phyloP scores from a whole-genome alignment of 1,140 invertebrate species.

The Leptinotarsa defecta region DNA sequence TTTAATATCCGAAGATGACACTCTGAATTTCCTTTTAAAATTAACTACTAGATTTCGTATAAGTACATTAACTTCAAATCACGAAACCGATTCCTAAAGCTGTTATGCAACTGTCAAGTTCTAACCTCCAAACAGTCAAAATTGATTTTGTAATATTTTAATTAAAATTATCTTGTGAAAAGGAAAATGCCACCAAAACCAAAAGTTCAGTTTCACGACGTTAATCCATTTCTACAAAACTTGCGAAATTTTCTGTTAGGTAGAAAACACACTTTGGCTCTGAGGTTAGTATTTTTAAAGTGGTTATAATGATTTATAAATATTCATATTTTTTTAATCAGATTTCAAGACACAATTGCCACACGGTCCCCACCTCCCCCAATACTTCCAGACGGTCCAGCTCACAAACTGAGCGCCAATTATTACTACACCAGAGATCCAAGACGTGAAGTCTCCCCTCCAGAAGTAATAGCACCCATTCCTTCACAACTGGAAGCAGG shows the following conservation, averaged over 20 bases:
- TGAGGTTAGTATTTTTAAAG: slow-evolving; percentile 60
- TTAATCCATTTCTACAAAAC: slow-evolving; percentile 64
- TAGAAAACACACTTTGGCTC: slow-evolving; percentile 64
- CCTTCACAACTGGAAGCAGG: slow-evolving; percentile 38
- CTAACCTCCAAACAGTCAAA: neutral
- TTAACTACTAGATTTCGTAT: too few species aligned
- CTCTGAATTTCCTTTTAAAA: too few species aligned
- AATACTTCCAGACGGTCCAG: slow-evolving; percentile 73
- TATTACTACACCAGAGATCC: slow-evolving; percentile 81
- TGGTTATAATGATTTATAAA: neutral
- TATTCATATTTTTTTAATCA: neutral
- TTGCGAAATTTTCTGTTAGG: slow-evolving; percentile 66
- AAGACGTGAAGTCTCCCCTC: slow-evolving; percentile 72
- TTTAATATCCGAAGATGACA: too few species aligned
- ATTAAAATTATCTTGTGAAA: neutral
- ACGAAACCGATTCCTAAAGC: neutral
- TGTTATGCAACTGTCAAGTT: slow-evolving; percentile 13
- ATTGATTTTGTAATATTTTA: slow-evolving; percentile 1
- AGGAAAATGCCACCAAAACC: slow-evolving; percentile 34
- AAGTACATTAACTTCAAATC: too few species aligned
- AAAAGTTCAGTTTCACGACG: slow-evolving; percentile 57
- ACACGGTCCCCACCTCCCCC: slow-evolving; percentile 77
- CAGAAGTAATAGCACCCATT: slow-evolving; percentile 61
- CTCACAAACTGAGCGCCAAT: slow-evolving; percentile 71
- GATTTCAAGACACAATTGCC: slow-evolving; percentile 64